Conservation (phyloP, 2,888 invertebrate species). For the Plemyria rubiginata region DNA sequence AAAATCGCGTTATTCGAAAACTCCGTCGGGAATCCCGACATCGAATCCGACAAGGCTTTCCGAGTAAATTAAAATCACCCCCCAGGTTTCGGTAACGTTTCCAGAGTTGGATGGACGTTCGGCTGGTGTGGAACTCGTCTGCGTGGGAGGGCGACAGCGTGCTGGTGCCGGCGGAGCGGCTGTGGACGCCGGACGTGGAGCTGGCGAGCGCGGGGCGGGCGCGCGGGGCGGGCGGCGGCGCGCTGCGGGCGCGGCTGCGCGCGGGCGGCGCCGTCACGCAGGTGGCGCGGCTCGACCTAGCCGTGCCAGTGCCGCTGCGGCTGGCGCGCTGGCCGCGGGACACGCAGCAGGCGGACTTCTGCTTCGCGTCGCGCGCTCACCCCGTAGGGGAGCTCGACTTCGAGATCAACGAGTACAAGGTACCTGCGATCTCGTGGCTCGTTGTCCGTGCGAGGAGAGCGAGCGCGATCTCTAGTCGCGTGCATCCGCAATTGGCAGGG, state of each 20-base stretch:
- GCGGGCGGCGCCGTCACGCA: conserved; percentile 86
- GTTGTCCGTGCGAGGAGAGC: too few species aligned
- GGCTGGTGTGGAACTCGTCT: conserved; percentile 88
- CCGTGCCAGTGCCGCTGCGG: conserved; percentile 60
- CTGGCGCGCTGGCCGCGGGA: conserved; percentile 91
- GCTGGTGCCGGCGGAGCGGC: conserved; percentile 88
- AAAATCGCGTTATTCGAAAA: too few species aligned
- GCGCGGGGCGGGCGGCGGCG: conserved; percentile 60
- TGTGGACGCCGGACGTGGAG: conserved; percentile 92
- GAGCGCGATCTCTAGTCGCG: too few species aligned
- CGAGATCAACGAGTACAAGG: conserved; percentile 51
- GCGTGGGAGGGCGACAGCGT: conserved; percentile 86
- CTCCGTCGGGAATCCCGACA: too few species aligned
- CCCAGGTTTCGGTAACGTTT: conserved; percentile 37
- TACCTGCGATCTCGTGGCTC: conserved; percentile 37
- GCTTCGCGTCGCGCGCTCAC: conserved; percentile 90
- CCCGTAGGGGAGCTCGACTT: conserved; percentile 84
- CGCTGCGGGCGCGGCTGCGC: conserved; percentile 87
- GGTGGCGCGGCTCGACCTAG: conserved; percentile 60
- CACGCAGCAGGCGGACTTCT: conserved; percentile 86
- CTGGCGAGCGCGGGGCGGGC: conserved; percentile 89
- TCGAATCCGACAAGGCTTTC: too few species aligned
- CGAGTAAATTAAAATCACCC: too few species aligned
- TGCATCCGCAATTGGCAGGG: conserved; percentile 40
- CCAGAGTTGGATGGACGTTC: conserved; percentile 91